Percentiles rank a stretch among this genome's conserved stretches.
These are phyloP conservation scores for Sterna hirundo DNA, from an alignment of 2,113 vertebrate species.

Conservation along the genomic window DNA sequence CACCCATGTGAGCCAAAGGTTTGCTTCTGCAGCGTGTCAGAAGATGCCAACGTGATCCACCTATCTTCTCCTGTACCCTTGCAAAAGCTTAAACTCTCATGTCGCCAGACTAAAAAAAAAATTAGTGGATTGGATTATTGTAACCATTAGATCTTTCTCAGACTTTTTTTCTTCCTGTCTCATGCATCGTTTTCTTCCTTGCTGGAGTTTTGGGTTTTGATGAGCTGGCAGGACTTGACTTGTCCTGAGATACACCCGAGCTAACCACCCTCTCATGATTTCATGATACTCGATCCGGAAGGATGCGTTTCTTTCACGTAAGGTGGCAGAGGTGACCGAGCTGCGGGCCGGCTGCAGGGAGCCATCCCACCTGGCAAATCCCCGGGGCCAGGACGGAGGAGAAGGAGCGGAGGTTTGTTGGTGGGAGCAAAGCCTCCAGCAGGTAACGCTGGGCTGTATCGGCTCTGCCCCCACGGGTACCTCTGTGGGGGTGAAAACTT, in stretches of 20 bases:
- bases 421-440: background rate
- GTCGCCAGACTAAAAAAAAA: background rate
- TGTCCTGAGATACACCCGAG: fast-evolving
- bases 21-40: background rate
- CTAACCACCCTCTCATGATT: background rate
- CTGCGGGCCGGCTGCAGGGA: background rate
- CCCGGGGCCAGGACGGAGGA: fast-evolving
- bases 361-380: background rate
- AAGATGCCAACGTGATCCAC: background rate
- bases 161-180: background rate
- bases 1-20: fast-evolving
- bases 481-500: background rate
- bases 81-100: background rate
- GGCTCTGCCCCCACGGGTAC: background rate
- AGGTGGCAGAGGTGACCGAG: background rate
- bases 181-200: background rate
- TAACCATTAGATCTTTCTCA: background rate
- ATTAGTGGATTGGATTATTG: background rate
- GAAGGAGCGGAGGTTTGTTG: background rate
- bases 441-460: fast-evolving
- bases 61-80: background rate
- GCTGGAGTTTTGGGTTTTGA: background rate
- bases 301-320: background rate
- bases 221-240: background rate
- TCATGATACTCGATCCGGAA: fast-evolving